Evolutionary conservation across 2,797 vertebrate genomes (phyloP).

Genomic region (Bradypodion pumilum): DNA sequence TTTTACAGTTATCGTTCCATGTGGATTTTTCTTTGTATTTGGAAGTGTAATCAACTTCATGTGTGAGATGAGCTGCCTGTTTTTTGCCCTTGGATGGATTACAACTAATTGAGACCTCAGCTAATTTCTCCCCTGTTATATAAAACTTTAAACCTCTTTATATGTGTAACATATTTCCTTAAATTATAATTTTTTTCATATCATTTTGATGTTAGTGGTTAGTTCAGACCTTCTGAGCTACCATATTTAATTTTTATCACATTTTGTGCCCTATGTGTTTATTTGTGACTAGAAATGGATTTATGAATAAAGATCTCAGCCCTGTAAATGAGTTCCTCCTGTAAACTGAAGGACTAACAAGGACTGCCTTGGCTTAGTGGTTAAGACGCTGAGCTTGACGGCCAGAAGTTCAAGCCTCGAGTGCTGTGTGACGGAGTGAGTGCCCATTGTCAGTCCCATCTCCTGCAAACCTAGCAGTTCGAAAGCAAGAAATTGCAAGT

Average conservation of each 20-base stretch:
- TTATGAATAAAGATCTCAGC: background rate
- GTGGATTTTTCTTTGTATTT: constrained; percentile 23
- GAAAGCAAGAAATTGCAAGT: too few species aligned
- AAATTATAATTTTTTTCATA: background rate
- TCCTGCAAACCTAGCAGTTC: too few species aligned
- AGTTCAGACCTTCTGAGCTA: background rate
- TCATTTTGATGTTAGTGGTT: background rate
- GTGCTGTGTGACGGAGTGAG: too few species aligned
- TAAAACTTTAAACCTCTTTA: background rate
- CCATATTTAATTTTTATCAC: background rate
- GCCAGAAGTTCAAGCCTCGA: too few species aligned
- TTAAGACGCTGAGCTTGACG: too few species aligned
- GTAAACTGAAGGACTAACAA: background rate
- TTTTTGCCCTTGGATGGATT: constrained; percentile 2
- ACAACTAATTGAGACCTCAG: background rate
- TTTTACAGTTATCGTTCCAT: constrained; percentile 3
- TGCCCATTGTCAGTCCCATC: too few species aligned
- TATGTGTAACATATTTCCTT: background rate
- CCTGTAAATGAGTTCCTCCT: background rate
- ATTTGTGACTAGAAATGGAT: background rate
- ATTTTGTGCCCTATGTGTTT: background rate
- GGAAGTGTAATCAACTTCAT: constrained; percentile 19
- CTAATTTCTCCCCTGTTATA: background rate
- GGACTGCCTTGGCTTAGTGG: too few species aligned
- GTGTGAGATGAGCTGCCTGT: background rate